Base-by-base conservation (phyloP, 2,113 vertebrate species). In the Peromyscus maniculatus region DNA sequence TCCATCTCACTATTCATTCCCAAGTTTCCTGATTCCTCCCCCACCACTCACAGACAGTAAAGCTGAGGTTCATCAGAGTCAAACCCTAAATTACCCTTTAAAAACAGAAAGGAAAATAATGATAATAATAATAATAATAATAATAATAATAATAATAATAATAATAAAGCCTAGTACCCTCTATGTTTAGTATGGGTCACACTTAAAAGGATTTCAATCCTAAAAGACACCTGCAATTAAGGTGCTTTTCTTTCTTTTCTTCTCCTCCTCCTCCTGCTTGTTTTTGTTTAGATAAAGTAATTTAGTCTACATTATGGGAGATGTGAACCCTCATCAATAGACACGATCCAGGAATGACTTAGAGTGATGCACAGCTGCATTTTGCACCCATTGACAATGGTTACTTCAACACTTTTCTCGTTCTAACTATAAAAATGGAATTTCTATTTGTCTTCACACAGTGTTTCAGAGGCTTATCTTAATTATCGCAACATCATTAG, bases 401-500 rank as follows among this genome's bases (percentile, higher is more conserved):
- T 28, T 28, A 72, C 33, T 33, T 8, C 33, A 66, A 80, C 69
- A 78, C 66, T 55, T 71, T 75, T 88, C 80, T 74, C 75, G 67
- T 89, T 74, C 84, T 43, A 89, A 78, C 55, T 74, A 6, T 24
- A 0, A 43, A 92, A 72, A 91, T 71, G 39, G 91, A 92, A 87
- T 87, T 80, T 96, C 97, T 96, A 59, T 95, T 95, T 96, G 80
- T 95, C 94, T 95, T 91, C 84, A 88, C 66, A 59, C 43, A n/a
- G 0, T 72, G 74, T 93, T 98, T 90, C 86, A 91, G 88, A 97
- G 75, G 52, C 80, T 92, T 97, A 78, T 91, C 86, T 96, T 93
- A 91, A 97, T 97, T 93, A 97, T 78, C 80, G 88, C 91, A 72
- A n/a, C 77, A 96, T 96, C 92, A 86, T 93, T 91, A 78, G 64